A percentile compares a stretch with the other conserved stretches of the same genome.
Evolutionary conservation across 1,140 invertebrate genomes (phyloP).

Genomic region (Lepidotrigona ventralis): DNA sequence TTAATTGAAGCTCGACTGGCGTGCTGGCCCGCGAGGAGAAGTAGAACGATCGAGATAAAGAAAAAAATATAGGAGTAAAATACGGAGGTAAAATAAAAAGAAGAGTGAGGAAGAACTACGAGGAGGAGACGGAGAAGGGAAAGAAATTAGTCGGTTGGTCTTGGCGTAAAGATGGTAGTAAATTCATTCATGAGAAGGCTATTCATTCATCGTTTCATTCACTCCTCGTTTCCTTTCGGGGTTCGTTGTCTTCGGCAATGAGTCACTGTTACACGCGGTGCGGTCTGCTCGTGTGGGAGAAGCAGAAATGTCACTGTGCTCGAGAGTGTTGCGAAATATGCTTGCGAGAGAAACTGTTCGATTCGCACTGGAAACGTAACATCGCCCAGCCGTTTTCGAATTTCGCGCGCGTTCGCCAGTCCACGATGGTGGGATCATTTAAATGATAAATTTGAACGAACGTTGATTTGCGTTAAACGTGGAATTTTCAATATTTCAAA

Average conservation of each 20-base stretch:
- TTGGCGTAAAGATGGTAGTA: constrained; percentile 55
- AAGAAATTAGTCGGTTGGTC: constrained; percentile 22
- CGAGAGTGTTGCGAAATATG: constrained; percentile 42
- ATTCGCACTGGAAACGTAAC: neutral
- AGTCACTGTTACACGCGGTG: constrained; percentile 56
- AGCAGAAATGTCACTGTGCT: constrained; percentile 64
- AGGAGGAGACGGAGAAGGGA: neutral
- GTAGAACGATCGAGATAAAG: constrained; percentile 4
- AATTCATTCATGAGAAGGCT: constrained; percentile 64
- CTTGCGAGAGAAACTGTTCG: constrained; percentile 6
- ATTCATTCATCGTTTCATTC: constrained; percentile 66
- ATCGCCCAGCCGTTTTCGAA: neutral
- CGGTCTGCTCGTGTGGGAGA: constrained; percentile 25
- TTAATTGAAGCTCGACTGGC: constrained; percentile 31
- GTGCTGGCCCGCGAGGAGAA: constrained; percentile 18
- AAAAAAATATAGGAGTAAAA: neutral
- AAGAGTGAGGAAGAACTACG: neutral
- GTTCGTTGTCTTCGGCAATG: constrained; percentile 68
- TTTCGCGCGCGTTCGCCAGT: neutral
- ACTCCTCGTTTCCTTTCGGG: constrained; percentile 66
- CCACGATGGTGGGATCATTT: neutral
- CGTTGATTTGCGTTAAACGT: no score
- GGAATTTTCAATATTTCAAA: no score
- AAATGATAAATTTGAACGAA: no score
- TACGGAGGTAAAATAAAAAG: neutral